These are phyloP conservation scores for Rutilus rutilus DNA, from an alignment of 2,113 vertebrate genomes.

Conservation along the genomic window DNA sequence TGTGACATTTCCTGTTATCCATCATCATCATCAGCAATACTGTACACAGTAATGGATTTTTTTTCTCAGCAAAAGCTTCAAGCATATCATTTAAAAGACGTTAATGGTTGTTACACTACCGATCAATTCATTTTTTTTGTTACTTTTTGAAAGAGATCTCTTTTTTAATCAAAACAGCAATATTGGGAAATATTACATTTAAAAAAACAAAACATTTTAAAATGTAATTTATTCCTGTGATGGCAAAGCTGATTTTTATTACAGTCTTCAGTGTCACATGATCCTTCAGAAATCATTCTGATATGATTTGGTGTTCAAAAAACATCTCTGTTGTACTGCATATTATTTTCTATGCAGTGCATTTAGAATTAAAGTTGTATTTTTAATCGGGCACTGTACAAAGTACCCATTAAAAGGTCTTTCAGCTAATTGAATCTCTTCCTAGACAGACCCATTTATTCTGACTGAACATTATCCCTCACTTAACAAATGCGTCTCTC, in stretches of 20 bases:
- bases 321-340: neutral
- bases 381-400: too few relatives aligned
- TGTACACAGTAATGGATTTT: too few relatives aligned
- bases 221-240: neutral
- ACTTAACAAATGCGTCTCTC: neutral
- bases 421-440: neutral
- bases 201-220: neutral
- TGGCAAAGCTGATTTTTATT: neutral
- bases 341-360: neutral
- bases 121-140: too few relatives aligned
- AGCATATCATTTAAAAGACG: neutral
- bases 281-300: neutral
- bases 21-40: too few relatives aligned
- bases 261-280: neutral
- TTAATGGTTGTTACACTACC: neutral
- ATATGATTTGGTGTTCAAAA: neutral
- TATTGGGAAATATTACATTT: neutral
- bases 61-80: neutral
- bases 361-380: too few relatives aligned
- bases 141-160: neutral
- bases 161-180: neutral
- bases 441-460: neutral
- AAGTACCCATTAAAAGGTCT: neutral
- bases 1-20: neutral
- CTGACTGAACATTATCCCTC: neutral